Conservation (phyloP, 2,797 vertebrate genomes). For the Craterocephalus amniculus region DNA sequence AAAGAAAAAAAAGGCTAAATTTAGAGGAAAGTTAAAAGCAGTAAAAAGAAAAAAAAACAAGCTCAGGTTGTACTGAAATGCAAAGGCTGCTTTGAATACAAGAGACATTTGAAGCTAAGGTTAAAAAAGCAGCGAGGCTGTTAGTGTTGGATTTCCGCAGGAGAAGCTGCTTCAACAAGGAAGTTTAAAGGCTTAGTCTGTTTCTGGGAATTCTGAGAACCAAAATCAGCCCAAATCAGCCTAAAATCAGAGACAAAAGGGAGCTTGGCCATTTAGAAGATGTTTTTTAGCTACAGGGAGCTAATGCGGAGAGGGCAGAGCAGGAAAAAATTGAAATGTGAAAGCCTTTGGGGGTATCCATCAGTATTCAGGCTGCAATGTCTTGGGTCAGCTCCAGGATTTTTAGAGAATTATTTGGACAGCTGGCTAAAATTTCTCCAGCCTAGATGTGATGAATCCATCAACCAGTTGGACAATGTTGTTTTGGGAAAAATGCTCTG, state of each 20-base stretch:
- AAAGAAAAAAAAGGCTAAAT: not conserved
- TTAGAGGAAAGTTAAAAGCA: not conserved
- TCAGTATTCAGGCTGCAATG: not conserved
- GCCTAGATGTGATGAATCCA: not conserved
- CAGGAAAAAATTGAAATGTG: not conserved
- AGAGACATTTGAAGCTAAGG: not conserved
- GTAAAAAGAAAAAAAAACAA: not conserved
- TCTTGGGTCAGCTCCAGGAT: not conserved
- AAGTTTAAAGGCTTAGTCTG: not conserved
- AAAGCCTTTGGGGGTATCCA: not conserved
- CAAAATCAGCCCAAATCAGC: not conserved
- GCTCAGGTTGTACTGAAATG: not conserved
- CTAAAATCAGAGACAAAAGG: not conserved
- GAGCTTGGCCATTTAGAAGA: not conserved
- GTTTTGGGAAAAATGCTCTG: no score
- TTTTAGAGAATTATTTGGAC: not conserved
- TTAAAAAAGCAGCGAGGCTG: not conserved
- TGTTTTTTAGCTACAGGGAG: not conserved
- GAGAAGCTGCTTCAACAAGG: not conserved
- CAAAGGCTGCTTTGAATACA: not conserved
- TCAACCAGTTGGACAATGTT: not conserved
- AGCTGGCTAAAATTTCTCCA: not conserved
- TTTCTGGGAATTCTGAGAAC: not conserved
- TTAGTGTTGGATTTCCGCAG: not conserved
- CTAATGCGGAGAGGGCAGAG: not conserved